phyloP scores from a whole-genome alignment of 1,140 invertebrate species.

The Aphis gossypii region DNA sequence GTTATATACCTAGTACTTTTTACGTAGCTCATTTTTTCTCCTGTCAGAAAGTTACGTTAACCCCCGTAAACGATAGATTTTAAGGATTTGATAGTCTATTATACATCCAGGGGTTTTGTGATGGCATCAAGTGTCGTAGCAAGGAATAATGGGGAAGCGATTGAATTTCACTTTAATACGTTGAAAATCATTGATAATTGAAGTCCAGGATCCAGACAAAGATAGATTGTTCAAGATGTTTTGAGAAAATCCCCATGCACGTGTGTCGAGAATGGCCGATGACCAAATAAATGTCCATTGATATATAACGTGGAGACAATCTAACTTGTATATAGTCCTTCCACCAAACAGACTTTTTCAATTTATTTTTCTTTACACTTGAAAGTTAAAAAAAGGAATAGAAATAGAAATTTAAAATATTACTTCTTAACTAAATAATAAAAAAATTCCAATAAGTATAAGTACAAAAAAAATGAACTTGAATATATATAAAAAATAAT shows the following conservation, averaged over 20 bases:
- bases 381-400: not conserved
- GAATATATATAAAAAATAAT: too few relatives aligned
- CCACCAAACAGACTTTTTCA: conserved; percentile 30
- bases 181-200: conserved; percentile 51
- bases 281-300: conserved; percentile 47
- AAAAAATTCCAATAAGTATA: not conserved
- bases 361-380: conserved; percentile 45
- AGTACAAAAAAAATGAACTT: not conserved
- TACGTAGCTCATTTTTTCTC: not conserved
- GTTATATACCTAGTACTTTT: not conserved
- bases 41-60: not conserved
- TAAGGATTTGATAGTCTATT: conserved; percentile 33
- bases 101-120: not conserved
- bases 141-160: conserved; percentile 23
- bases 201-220: conserved; percentile 39
- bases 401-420: not conserved
- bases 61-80: conserved; percentile 31
- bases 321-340: conserved; percentile 25
- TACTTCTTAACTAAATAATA: not conserved
- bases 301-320: not conserved
- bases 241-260: conserved; percentile 7
- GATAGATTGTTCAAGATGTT: conserved; percentile 39
- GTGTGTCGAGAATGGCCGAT: conserved; percentile 46
- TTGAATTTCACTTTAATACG: conserved; percentile 45
- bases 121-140: not conserved